A percentile compares a stretch with the other conserved stretches of the same genome.
These are phyloP conservation scores for Otus sunia DNA, from an alignment of 2,113 vertebrate genomes.

Conservation along the genomic window DNA sequence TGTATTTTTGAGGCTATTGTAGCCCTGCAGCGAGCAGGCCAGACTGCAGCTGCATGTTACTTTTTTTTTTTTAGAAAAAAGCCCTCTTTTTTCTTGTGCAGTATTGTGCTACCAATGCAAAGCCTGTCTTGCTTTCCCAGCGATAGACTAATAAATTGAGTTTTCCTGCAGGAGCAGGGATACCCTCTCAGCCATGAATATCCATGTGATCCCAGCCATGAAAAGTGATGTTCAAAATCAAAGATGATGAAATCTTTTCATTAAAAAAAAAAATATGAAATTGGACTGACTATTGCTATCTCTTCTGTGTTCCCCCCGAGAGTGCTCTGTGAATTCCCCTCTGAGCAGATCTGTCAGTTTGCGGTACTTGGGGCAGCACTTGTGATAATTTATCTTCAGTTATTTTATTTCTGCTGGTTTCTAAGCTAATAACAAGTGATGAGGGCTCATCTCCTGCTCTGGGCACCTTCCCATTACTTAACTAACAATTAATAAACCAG, in stretches of 20 bases:
- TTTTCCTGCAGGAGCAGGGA: not conserved
- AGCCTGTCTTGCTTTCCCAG: not conserved
- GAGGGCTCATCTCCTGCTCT: conserved; percentile 50
- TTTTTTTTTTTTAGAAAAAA: not conserved
- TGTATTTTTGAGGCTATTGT: not conserved
- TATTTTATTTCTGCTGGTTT: conserved; percentile 51
- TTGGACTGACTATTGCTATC: not conserved
- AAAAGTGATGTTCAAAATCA: not conserved
- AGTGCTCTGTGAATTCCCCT: not conserved
- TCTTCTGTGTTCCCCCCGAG: not conserved
- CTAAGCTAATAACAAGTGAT: conserved; percentile 44
- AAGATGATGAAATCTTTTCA: not conserved
- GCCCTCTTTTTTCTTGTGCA: not conserved
- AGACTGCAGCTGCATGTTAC: not conserved
- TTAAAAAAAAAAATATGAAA: not conserved
- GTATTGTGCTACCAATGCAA: not conserved
- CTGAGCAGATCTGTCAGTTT: conserved; percentile 18
- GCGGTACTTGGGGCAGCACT: not conserved
- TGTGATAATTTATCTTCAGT: conserved; percentile 29
- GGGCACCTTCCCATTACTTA: conserved; percentile 62
- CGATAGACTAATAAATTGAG: not conserved
- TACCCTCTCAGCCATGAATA: conserved; percentile 16
- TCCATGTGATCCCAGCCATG: not conserved
- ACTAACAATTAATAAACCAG: conserved; percentile 64
- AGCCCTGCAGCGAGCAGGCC: not conserved